A percentile compares a stretch with the other conserved stretches of the same genome.
These are phyloP conservation scores for Chydorus sphaericus DNA, from an alignment of 2,888 invertebrate species.

Conservation along the genomic window DNA sequence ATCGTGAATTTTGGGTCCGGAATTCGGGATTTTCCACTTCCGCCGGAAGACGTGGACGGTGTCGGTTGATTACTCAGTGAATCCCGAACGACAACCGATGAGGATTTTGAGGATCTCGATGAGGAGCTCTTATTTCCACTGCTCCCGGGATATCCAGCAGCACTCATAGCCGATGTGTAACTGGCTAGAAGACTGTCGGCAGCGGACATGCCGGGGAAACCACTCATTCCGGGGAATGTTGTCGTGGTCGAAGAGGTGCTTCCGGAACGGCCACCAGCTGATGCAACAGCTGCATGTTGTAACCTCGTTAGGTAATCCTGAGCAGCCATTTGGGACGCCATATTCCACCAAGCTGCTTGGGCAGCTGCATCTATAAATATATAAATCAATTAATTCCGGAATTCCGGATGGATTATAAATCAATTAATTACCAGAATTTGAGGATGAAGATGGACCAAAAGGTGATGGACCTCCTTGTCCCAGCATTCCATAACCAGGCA, in stretches of 20 bases:
- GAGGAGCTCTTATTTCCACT: conserved; percentile 8
- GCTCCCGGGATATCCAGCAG: conserved; percentile 17
- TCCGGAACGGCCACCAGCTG: conserved; percentile 33
- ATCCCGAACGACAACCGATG: background rate
- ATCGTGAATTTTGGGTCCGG: background rate
- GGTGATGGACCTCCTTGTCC: conserved; percentile 6
- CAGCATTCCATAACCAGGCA: conserved; percentile 13
- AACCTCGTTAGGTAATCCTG: conserved; percentile 73
- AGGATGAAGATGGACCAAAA: conserved; percentile 2
- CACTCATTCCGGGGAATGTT: conserved; percentile 15
- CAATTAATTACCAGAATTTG: background rate
- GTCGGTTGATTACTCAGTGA: background rate
- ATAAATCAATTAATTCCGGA: background rate
- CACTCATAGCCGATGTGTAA: conserved; percentile 28
- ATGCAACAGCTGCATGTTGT: conserved; percentile 41
- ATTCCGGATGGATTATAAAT: background rate
- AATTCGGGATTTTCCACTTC: background rate
- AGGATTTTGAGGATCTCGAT: background rate
- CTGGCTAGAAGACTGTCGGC: conserved; percentile 36
- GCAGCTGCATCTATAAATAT: conserved; percentile 35
- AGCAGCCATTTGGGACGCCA: conserved; percentile 74
- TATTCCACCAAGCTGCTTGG: conserved; percentile 84
- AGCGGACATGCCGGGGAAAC: conserved; percentile 41
- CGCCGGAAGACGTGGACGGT: background rate
- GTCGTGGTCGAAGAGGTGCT: conserved; percentile 12